These are phyloP conservation scores for Myripristis murdjan DNA, from an alignment of 2,797 vertebrate species.

Conservation along the genomic window DNA sequence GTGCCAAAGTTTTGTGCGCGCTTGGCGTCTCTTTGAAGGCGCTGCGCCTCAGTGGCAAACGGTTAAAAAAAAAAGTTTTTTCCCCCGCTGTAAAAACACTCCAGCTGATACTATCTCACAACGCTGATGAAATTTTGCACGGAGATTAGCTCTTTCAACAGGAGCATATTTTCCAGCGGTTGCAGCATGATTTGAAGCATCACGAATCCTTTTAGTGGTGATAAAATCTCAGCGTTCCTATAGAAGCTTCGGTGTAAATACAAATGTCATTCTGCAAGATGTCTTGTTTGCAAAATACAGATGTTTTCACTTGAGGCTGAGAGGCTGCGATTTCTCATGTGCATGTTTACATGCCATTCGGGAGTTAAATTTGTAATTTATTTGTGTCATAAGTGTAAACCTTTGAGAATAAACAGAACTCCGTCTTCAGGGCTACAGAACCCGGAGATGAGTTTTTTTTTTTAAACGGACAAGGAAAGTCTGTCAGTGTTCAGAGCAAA, in stretches of 20 bases:
- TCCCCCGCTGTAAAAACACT: conserved; percentile 7
- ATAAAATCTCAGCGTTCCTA: conserved; percentile 33
- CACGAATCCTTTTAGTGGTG: neutral
- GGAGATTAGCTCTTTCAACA: conserved; percentile 22
- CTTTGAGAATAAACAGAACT: conserved; percentile 40
- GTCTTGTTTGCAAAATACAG: conserved; percentile 67
- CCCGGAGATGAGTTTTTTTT: too few relatives aligned
- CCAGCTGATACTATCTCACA: conserved; percentile 24
- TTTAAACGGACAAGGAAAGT: neutral
- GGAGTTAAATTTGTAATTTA: conserved; percentile 48
- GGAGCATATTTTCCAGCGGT: conserved; percentile 6
- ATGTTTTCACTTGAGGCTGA: conserved; percentile 74
- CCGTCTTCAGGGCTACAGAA: conserved; percentile 2
- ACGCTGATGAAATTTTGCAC: conserved; percentile 15
- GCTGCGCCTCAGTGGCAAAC: conserved; percentile 31
- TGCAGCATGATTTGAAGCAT: conserved; percentile 5
- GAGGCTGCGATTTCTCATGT: conserved; percentile 33
- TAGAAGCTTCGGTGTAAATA: conserved; percentile 3
- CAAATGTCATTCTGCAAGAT: conserved; percentile 24
- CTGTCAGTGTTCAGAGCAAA: conserved; percentile 26
- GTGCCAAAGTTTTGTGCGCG: conserved; percentile 22
- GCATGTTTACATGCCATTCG: conserved; percentile 67
- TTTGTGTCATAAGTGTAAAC: conserved; percentile 53
- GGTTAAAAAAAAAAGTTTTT: conserved; percentile 18
- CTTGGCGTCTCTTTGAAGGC: conserved; percentile 46